phyloP scores from a whole-genome alignment of 2,113 vertebrate genomes.

The Hydropotes inermis region DNA sequence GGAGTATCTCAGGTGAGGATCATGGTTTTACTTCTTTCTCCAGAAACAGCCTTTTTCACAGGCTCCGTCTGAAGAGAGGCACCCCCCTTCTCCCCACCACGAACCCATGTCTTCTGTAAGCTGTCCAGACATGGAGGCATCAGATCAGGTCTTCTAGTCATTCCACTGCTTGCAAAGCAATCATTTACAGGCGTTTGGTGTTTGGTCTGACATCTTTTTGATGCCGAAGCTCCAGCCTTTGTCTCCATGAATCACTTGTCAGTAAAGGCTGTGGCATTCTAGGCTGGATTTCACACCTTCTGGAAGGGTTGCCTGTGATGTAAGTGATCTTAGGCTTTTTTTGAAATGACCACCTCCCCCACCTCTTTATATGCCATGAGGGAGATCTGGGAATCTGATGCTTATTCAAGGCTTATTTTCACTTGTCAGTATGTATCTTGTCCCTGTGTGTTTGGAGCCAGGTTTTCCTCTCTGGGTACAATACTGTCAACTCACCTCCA shows the following conservation, averaged over 20 bases:
- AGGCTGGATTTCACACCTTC: constrained; percentile 49
- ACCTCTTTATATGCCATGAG: background rate
- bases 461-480: background rate
- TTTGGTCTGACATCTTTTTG: constrained; percentile 60
- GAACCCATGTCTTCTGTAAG: constrained; percentile 35
- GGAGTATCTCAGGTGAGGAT: constrained; percentile 27
- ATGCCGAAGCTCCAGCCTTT: constrained; percentile 40
- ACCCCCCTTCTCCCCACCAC: background rate
- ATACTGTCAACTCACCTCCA: background rate
- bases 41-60: constrained; percentile 11
- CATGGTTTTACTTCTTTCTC: background rate
- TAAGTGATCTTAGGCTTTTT: constrained; percentile 19
- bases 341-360: background rate
- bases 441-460: background rate
- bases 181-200: constrained; percentile 57
- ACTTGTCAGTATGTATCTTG: background rate
- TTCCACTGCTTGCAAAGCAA: constrained; percentile 34
- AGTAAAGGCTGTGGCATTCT: background rate
- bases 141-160: constrained; percentile 32
- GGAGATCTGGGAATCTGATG: background rate
- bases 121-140: constrained; percentile 52
- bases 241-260: constrained; percentile 56
- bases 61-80: background rate
- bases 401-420: constrained; percentile 26
- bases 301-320: background rate